Conservation (phyloP, 1,140 invertebrate genomes). For the Ceratina japonica region DNA sequence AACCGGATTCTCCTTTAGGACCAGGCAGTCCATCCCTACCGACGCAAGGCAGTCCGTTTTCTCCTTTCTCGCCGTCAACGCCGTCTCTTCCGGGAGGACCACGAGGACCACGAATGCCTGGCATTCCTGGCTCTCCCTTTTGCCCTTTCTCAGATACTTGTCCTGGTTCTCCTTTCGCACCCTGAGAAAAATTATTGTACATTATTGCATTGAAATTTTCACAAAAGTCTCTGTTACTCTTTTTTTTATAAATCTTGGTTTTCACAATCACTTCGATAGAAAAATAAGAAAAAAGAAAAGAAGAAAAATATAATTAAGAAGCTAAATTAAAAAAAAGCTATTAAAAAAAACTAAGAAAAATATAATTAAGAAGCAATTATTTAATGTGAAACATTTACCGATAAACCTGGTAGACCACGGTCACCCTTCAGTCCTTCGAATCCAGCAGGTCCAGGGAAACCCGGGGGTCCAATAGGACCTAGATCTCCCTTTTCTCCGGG, state of each 20-base stretch:
- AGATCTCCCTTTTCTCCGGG: constrained; percentile 84
- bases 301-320: too few relatives aligned
- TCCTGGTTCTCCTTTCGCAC: constrained; percentile 87
- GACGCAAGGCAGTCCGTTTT: constrained; percentile 81
- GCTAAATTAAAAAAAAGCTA: too few relatives aligned
- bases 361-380: too few relatives aligned
- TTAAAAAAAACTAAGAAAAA: too few relatives aligned
- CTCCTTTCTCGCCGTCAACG: constrained; percentile 84
- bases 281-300: too few relatives aligned
- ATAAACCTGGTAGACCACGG: constrained; percentile 67
- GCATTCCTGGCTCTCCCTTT: constrained; percentile 88
- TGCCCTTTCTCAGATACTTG: constrained; percentile 88
- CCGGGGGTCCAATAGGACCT: constrained; percentile 81
- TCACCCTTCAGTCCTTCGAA: constrained; percentile 76
- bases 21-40: constrained; percentile 83
- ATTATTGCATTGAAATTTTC: neutral
- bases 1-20: constrained; percentile 79
- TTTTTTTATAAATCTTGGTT: too few relatives aligned
- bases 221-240: neutral
- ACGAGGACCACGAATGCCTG: constrained; percentile 85
- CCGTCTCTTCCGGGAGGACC: constrained; percentile 84
- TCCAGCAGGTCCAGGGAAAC: constrained; percentile 81
- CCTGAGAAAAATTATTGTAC: constrained; percentile 69
- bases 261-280: neutral
- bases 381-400: constrained; percentile 56